Evolutionary conservation across 92 coral and sea anemone genomes (phyloP), one percentile per base, ranked within the genome.

Genomic region (Porites divaricata): DNA sequence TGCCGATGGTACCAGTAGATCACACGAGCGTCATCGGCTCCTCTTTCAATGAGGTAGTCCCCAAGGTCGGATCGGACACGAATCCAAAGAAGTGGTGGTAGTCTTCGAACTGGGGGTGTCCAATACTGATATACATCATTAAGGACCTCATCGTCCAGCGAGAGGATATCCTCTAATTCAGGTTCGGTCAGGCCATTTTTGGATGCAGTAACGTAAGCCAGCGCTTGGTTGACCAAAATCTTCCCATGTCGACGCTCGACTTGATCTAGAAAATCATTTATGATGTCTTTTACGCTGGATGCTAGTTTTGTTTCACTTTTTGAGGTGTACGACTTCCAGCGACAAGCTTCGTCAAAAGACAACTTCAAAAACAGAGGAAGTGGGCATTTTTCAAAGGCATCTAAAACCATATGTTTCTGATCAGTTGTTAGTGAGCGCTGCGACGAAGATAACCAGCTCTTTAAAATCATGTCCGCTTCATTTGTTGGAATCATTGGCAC

Each of bases 61-160:
- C 87, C 91, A 78, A 95, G 89, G 79, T 95, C 98, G 50, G 93
- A 84, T 14, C 96, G 94, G 66, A 92, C 83, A 24, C 99, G 95
- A 80, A 94, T 95, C 99, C 99, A 96, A 53, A 96, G 86, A 81
- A 95, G 80, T 21, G 99, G 99, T 48, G 99, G 98, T 16, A 96
- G 88, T 63, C 99, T 87, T 83, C 99, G 90, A 19, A 95, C 89
- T 1, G 99, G 99, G 16, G 99, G 99, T 0, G 99, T 96, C 99
- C 99, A 96, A 83, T 96, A 96, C 76, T 96, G 99, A 69, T 96
- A 96, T 49, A 96, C 99, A 59, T 96, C 99, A 72, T 96, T 91
- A n/a, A 96, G 88, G 28, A 96, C 99, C 9, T 92, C 95, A 68
- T 96, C 99, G 65, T 96, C 99, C 68, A 96, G 90, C 8, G 99